These are phyloP conservation scores for Cariama cristata DNA, from an alignment of 2,113 vertebrate species.

Conservation along the genomic window DNA sequence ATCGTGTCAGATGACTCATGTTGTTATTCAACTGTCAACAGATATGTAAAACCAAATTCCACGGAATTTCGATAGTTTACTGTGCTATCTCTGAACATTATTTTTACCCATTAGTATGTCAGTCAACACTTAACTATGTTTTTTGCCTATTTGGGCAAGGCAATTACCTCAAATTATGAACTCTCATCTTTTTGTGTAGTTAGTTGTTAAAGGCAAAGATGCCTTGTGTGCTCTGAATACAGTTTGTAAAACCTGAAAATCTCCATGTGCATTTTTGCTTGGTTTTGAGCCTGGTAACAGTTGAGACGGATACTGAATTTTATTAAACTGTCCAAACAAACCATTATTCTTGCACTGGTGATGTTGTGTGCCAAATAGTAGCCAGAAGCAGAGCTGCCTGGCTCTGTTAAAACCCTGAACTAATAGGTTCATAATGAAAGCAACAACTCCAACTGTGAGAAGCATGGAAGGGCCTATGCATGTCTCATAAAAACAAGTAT, in stretches of 20 bases:
- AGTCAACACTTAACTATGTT: not conserved
- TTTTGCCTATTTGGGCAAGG: not conserved
- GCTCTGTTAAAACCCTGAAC: not conserved
- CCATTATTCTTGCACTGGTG: not conserved
- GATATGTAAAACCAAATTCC: not conserved
- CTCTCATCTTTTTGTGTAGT: not conserved
- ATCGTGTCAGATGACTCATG: not conserved
- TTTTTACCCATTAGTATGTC: not conserved
- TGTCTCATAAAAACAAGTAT: not conserved
- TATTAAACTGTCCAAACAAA: not conserved
- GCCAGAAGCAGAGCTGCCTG: not conserved
- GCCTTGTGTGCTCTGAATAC: not conserved
- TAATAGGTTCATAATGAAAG: not conserved
- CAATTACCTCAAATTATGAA: not conserved
- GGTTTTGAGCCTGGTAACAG: not conserved
- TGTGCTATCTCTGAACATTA: not conserved
- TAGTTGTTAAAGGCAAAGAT: not conserved
- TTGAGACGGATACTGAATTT: not conserved
- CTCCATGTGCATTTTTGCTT: not conserved
- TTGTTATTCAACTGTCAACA: not conserved
- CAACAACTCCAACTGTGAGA: slow-evolving; percentile 3
- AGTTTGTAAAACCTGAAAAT: not conserved
- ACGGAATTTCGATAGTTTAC: not conserved
- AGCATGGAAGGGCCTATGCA: not conserved
- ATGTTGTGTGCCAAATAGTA: not conserved